phyloP scores from a whole-genome alignment of 2,797 vertebrate genomes.

The Semaprochilodus insignis region DNA sequence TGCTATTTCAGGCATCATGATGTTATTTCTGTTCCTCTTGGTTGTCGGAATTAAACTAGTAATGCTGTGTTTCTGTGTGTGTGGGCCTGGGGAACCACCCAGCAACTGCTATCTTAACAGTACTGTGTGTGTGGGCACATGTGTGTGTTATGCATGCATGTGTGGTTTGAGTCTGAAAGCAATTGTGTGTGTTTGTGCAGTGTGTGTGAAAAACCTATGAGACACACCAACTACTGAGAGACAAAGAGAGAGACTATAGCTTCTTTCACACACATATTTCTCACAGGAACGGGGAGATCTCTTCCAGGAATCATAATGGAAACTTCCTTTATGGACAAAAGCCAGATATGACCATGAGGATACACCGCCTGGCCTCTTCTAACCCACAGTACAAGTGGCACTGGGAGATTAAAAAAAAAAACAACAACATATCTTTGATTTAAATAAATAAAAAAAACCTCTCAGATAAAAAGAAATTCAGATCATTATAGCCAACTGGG shows the following conservation, averaged over 20 bases:
- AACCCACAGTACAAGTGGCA: background rate
- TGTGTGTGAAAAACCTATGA: slow-evolving; percentile 9
- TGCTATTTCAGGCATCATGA: background rate
- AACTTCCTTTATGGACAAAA: slow-evolving; percentile 47
- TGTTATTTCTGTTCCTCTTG: slow-evolving; percentile 25
- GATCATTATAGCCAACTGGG: no score
- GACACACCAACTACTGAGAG: slow-evolving; percentile 33
- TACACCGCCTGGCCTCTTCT: background rate
- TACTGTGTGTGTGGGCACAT: background rate
- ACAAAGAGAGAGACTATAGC: slow-evolving; percentile 30
- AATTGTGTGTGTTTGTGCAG: slow-evolving; percentile 15
- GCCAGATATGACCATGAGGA: slow-evolving; percentile 27
- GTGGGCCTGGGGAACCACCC: slow-evolving; percentile 22
- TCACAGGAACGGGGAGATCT: slow-evolving; percentile 42
- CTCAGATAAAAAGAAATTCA: no score
- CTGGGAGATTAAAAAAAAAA: no score
- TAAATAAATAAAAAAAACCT: no score
- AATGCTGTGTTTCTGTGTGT: background rate
- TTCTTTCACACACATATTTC: slow-evolving; percentile 4
- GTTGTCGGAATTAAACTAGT: slow-evolving; percentile 29
- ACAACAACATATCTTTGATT: no score
- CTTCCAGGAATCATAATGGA: slow-evolving; percentile 50
- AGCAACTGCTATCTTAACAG: slow-evolving; percentile 20
- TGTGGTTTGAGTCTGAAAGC: background rate
- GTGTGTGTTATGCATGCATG: background rate